Percentiles rank a stretch among this genome's conserved stretches.
Evolutionary conservation across 2,888 invertebrate species (phyloP).

Genomic region (Meteorus colon): DNA sequence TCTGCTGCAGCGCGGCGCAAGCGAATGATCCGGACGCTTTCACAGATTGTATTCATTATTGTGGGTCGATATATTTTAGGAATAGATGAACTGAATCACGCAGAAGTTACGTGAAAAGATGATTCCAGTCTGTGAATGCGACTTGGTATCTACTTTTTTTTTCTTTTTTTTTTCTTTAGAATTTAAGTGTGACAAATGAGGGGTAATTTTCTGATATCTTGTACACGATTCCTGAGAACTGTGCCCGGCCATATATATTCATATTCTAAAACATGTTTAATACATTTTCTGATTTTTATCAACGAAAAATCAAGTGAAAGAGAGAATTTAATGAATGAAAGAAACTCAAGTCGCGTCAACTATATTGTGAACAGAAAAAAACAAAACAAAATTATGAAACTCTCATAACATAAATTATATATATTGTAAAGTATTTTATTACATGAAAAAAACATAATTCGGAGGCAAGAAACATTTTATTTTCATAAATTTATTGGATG

Average conservation of each 20-base stretch:
- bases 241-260: constrained; percentile 54
- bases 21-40: constrained; percentile 54
- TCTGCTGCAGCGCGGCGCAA: constrained; percentile 65
- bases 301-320: constrained; percentile 29
- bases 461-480: background rate
- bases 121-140: background rate
- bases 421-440: background rate
- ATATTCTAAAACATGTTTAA: constrained; percentile 58
- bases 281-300: constrained; percentile 50
- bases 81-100: background rate
- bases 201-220: constrained; percentile 65
- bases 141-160: background rate
- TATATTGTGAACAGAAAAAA: background rate
- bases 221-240: constrained; percentile 66
- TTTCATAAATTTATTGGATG: background rate
- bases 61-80: background rate
- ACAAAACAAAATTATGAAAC: background rate
- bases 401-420: background rate
- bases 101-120: background rate
- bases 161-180: constrained; percentile 5
- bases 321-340: background rate
- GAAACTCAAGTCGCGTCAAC: background rate
- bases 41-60: constrained; percentile 37
- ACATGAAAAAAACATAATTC: background rate
- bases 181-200: constrained; percentile 35